phyloP scores from a whole-genome alignment of 2,113 vertebrate species.

The Tetraodon nigroviridis region DNA sequence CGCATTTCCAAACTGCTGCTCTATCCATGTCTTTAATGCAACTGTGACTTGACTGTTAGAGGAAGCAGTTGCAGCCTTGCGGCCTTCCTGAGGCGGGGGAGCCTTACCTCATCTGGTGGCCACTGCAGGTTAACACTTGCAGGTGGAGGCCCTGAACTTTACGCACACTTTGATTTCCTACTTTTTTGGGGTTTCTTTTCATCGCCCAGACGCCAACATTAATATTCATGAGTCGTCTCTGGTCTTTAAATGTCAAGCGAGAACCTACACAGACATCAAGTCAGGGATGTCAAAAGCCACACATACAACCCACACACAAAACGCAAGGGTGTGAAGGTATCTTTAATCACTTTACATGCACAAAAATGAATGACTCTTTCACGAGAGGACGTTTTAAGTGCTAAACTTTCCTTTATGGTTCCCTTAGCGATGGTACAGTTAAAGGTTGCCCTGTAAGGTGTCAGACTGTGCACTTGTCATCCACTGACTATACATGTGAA shows the following conservation, averaged over 20 bases:
- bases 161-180: slow-evolving; percentile 6
- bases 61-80: slow-evolving; percentile 62
- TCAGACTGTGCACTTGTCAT: slow-evolving; percentile 14
- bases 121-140: slow-evolving; percentile 31
- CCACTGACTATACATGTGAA: slow-evolving; percentile 7
- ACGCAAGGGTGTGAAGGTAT: slow-evolving; percentile 12
- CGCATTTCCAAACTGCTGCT: too few species aligned
- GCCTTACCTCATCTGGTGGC: slow-evolving; percentile 51
- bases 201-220: background rate
- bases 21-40: too few species aligned
- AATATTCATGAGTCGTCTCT: slow-evolving; percentile 1
- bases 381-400: background rate
- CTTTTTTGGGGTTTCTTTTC: background rate
- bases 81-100: slow-evolving; percentile 37
- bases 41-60: slow-evolving; percentile 9
- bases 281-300: slow-evolving; percentile 2
- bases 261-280: too few species aligned
- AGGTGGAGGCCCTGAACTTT: slow-evolving; percentile 47
- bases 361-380: background rate
- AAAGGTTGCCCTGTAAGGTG: slow-evolving; percentile 4
- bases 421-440: background rate
- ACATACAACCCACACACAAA: slow-evolving; percentile 9
- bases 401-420: slow-evolving; percentile 1
- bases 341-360: slow-evolving; percentile 46
- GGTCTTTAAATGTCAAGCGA: slow-evolving; percentile 13